Evolutionary conservation across 1,140 invertebrate genomes (phyloP).

Genomic region (Apis florea): DNA sequence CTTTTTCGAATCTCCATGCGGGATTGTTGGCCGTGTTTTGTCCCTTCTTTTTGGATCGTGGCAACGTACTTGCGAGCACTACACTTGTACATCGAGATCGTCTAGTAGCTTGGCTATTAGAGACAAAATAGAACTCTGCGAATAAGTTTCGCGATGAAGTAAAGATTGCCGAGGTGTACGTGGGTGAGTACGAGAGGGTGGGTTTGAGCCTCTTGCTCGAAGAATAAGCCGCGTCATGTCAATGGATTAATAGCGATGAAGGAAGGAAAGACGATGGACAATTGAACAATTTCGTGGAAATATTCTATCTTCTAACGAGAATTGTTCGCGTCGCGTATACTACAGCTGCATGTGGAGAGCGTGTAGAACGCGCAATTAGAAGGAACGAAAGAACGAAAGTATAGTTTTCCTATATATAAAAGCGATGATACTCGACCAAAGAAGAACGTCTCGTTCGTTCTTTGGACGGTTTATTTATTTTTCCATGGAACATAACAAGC

Average conservation of each 20-base stretch:
- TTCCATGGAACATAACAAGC: constrained; percentile 25
- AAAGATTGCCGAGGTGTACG: too few species aligned
- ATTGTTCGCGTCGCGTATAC: constrained; percentile 2
- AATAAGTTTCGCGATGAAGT: too few species aligned
- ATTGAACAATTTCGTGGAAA: background rate
- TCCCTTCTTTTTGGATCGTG: background rate
- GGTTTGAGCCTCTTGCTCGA: too few species aligned
- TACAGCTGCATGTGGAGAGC: background rate
- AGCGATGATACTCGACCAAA: background rate
- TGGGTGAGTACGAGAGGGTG: too few species aligned
- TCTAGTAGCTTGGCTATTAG: background rate
- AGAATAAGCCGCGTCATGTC: too few species aligned
- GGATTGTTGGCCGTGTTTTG: background rate
- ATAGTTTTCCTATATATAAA: constrained; percentile 23
- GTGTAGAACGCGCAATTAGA: constrained; percentile 33
- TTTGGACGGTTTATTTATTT: constrained; percentile 32
- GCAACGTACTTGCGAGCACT: background rate
- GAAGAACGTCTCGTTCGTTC: constrained; percentile 9
- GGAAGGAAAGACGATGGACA: too few species aligned
- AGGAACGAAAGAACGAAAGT: constrained; percentile 17
- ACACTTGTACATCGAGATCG: background rate
- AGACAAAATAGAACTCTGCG: background rate
- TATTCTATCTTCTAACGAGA: constrained; percentile 13
- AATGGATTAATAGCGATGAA: too few species aligned
- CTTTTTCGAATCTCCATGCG: constrained; percentile 46